Base-by-base conservation (phyloP, 1,140 invertebrate species). In the Drosophila gunungcola region DNA sequence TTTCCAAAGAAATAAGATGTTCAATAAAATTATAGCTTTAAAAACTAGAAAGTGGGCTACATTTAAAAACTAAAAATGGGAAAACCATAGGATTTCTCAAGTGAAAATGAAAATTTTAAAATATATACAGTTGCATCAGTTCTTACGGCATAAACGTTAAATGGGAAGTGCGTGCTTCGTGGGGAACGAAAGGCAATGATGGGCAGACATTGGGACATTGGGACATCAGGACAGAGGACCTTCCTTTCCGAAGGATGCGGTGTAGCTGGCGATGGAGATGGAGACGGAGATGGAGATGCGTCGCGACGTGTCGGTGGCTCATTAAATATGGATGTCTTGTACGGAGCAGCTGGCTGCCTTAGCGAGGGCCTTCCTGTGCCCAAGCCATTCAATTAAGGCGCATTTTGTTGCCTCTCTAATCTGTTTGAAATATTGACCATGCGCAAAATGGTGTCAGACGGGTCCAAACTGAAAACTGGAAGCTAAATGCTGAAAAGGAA, bases 321-420 rank as follows among this genome's bases (percentile, higher is more conserved):
- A 86, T 86, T 86, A 86, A 86, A 88, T 86, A 86, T 86, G 82
- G 85, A 86, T 86, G 82, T 86, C 82, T 82, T 86, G 82, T 86
- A 73, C 74, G 58, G 62, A 88, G 79, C 82, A 86, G 82, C 82
- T 88, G 82, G 45, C 36, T 39, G 48, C 16, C 16, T 21, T 21
- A 1, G 63, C 45, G 34, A 29, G 12, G 49, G 43, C 49, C 60
- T 41, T 46, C 49, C 60, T 41, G 56, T 38, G 61, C 78, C 57
- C 57, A 45, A 67, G 82, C 82, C 82, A 86, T 86, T 86, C 82
- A 86, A 86, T 86, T 86, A 86, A 88, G 83, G 79, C 75, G 65
- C 83, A 88, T 69, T 86, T 86, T 67, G 76, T 75, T 88, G 75
- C 65, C 75, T 67, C 79, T 83, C 80, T 86, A 86, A 86, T 86